Evolutionary conservation across 2,797 vertebrate genomes (phyloP).

Genomic region (Falco naumanni): DNA sequence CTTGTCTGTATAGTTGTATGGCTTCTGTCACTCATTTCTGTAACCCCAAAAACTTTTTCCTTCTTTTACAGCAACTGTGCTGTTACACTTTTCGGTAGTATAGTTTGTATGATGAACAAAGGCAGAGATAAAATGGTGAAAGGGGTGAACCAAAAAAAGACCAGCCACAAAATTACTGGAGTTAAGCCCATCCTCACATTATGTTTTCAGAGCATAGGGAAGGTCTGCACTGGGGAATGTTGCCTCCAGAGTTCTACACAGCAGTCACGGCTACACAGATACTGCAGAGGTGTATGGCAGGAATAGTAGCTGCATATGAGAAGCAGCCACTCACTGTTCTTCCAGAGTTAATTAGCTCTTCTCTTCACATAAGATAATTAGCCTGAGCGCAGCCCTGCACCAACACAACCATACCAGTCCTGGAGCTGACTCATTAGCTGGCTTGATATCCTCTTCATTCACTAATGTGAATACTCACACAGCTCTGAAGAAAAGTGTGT

Average conservation of each 20-base stretch:
- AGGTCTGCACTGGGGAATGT: neutral
- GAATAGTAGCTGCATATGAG: neutral
- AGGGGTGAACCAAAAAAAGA: neutral
- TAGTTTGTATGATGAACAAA: neutral
- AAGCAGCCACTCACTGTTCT: neutral
- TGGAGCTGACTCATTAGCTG: conserved; percentile 59
- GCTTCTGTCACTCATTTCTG: neutral
- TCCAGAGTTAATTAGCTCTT: conserved; percentile 51
- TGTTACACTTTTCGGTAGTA: neutral
- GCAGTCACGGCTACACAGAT: neutral
- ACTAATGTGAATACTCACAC: neutral
- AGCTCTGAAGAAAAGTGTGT: conserved; percentile 19
- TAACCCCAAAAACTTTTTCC: neutral
- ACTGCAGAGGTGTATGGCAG: neutral
- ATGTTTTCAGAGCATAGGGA: neutral
- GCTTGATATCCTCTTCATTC: conserved; percentile 48
- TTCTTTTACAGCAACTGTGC: neutral
- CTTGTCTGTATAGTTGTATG: neutral
- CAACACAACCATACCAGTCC: conserved; percentile 5
- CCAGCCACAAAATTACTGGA: neutral
- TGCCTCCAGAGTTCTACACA: neutral
- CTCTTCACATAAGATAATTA: conserved; percentile 61
- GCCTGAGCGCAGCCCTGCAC: conserved; percentile 14
- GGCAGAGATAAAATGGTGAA: conserved; percentile 1
- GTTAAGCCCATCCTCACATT: neutral